phyloP scores from a whole-genome alignment of 2,888 invertebrate species.

The Trimorus sp. region DNA sequence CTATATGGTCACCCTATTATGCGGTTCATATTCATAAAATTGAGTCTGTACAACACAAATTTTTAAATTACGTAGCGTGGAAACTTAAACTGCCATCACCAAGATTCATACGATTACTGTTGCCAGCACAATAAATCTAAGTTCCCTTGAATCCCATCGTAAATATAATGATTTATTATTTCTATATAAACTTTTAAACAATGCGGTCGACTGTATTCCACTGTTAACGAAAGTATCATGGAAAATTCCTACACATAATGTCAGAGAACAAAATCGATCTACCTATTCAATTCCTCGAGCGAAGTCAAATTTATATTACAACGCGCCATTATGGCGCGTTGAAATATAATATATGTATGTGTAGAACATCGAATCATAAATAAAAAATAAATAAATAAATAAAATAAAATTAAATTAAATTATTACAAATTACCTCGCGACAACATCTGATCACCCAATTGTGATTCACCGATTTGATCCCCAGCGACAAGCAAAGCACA shows the following conservation, averaged over 20 bases:
- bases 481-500: conserved; percentile 87
- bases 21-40: not conserved
- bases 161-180: not conserved
- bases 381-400: too few relatives aligned
- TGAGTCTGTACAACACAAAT: not conserved
- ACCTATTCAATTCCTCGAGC: not conserved
- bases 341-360: too few relatives aligned
- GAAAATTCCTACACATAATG: not conserved
- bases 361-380: too few relatives aligned
- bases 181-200: not conserved
- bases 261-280: not conserved
- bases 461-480: conserved; percentile 85
- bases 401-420: too few relatives aligned
- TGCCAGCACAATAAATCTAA: too few relatives aligned
- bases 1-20: not conserved
- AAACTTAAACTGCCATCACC: not conserved
- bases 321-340: too few relatives aligned
- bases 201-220: not conserved
- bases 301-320: too few relatives aligned
- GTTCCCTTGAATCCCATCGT: not conserved
- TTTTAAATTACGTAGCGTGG: not conserved
- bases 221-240: not conserved
- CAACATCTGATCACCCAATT: conserved; percentile 88
- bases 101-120: not conserved
- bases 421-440: conserved; percentile 76